These are phyloP conservation scores for Escarpia spicata DNA, from an alignment of 2,888 invertebrate species.

Conservation along the genomic window DNA sequence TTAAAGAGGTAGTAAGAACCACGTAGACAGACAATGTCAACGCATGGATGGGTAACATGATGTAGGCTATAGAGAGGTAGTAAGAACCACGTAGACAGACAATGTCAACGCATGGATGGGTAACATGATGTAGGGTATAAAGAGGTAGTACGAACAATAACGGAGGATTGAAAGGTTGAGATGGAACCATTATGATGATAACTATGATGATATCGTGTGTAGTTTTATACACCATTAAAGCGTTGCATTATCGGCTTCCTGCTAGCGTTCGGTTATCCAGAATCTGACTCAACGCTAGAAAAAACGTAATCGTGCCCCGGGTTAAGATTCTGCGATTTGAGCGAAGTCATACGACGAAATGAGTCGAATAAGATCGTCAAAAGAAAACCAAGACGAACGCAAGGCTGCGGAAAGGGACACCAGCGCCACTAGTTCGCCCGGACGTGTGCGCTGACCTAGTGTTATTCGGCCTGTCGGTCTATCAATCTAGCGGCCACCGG, in stretches of 20 bases:
- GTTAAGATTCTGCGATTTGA: neutral
- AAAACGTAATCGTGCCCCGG: neutral
- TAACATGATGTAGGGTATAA: too few species aligned
- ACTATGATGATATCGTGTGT: too few species aligned
- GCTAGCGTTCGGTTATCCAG: neutral
- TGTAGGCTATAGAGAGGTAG: too few species aligned
- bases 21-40: too few species aligned
- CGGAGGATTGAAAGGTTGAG: too few species aligned
- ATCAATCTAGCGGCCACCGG: neutral
- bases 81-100: too few species aligned
- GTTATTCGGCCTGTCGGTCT: neutral
- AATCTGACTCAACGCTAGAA: neutral
- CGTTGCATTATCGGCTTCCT: neutral
- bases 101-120: too few species aligned
- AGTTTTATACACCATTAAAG: too few species aligned
- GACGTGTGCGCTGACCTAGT: neutral
- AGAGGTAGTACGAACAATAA: too few species aligned
- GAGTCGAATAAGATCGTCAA: constrained; percentile 8
- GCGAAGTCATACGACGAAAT: neutral
- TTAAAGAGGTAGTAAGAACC: too few species aligned
- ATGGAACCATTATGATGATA: too few species aligned
- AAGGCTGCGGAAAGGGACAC: neutral
- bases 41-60: too few species aligned
- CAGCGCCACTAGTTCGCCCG: neutral
- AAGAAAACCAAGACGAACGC: neutral